These are phyloP conservation scores for Ophthalmolycus amberensis DNA, from an alignment of 2,113 vertebrate genomes.

Conservation along the genomic window DNA sequence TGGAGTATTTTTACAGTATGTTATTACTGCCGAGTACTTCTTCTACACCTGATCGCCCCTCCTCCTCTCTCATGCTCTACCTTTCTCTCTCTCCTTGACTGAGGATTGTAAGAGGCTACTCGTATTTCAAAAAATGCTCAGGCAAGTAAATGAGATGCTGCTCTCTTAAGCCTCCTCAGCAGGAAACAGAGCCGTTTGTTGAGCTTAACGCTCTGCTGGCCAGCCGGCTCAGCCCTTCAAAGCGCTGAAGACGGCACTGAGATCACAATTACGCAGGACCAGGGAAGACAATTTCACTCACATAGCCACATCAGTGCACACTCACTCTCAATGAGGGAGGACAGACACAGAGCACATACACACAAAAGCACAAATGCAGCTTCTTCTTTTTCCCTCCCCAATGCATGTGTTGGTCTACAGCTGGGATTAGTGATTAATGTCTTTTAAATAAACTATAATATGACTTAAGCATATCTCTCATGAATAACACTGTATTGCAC, in stretches of 20 bases:
- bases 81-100: conserved; percentile 46
- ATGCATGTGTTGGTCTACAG: conserved; percentile 13
- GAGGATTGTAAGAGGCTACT: conserved; percentile 62
- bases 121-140: conserved; percentile 74
- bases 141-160: conserved; percentile 75
- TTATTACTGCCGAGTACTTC: background rate
- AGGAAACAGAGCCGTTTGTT: conserved; percentile 79
- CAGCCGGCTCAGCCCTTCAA: conserved; percentile 63
- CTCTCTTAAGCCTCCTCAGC: conserved; percentile 64
- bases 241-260: conserved; percentile 59
- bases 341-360: conserved; percentile 16
- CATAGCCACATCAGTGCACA: conserved; percentile 44
- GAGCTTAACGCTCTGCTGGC: conserved; percentile 73
- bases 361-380: conserved; percentile 14
- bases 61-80: conserved; percentile 8
- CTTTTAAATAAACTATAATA: background rate
- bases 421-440: background rate
- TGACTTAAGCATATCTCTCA: background rate
- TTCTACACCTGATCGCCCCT: background rate
- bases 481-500: background rate
- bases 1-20: background rate
- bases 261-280: conserved; percentile 65
- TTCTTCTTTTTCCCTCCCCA: background rate
- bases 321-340: conserved; percentile 34
- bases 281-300: conserved; percentile 56